A percentile compares a stretch with the other conserved stretches of the same genome.
phyloP scores from a whole-genome alignment of 2,113 vertebrate species.

The Cheilinus undulatus region DNA sequence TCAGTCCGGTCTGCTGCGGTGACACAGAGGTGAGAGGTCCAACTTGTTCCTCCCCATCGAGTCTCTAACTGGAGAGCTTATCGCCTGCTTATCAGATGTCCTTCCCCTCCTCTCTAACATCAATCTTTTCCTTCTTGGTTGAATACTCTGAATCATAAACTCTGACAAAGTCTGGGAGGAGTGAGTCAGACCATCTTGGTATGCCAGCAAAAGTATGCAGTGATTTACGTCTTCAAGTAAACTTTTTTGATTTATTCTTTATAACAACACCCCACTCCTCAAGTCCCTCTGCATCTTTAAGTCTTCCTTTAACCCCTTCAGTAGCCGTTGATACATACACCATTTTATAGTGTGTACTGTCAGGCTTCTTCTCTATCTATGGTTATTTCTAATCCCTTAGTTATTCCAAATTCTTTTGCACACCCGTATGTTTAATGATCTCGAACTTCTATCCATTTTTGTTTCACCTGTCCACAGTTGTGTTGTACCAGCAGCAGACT shows the following conservation, averaged over 20 bases:
- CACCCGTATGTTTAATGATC: no score
- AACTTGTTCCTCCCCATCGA: conserved; percentile 35
- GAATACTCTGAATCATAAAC: neutral
- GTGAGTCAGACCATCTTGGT: conserved; percentile 7
- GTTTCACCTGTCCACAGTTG: no score
- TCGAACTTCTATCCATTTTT: no score
- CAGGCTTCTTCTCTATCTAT: neutral
- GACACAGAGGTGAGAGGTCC: conserved; percentile 48
- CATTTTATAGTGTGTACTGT: neutral
- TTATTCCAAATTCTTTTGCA: no score
- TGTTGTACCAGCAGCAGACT: no score
- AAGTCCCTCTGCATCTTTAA: neutral
- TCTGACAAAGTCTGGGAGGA: neutral
- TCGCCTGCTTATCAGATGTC: neutral
- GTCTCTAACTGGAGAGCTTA: conserved; percentile 33
- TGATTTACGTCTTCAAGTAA: neutral
- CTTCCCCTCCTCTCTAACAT: neutral
- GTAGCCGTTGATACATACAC: no score
- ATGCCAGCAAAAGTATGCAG: no score
- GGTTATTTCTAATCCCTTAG: neutral
- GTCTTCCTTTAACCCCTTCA: neutral
- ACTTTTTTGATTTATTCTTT: neutral
- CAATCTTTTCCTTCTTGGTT: neutral
- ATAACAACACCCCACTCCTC: neutral
- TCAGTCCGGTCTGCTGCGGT: neutral